A percentile compares a stretch with the other conserved stretches of the same genome.
Conservation (phyloP, 2,797 vertebrate species). For the Melopsittacus undulatus region DNA sequence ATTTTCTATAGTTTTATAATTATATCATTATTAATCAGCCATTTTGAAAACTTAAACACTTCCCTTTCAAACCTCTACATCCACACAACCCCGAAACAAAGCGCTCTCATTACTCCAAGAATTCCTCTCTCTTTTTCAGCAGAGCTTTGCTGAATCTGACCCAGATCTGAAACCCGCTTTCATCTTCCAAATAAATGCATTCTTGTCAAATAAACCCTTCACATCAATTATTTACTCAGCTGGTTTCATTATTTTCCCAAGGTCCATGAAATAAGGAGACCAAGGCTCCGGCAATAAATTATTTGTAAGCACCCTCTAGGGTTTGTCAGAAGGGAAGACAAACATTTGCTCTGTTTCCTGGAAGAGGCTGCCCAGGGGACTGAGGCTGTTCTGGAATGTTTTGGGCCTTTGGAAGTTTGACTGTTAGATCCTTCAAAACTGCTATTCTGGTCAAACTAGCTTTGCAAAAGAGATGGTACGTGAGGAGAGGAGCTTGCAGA, state of each 20-base stretch:
- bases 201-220: slow-evolving; percentile 12
- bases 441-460: background rate
- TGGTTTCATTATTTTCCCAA: slow-evolving; percentile 11
- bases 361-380: background rate
- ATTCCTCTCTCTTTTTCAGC: background rate
- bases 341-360: slow-evolving; percentile 17
- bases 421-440: background rate
- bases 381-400: background rate
- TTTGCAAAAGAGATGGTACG: accelerated
- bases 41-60: background rate
- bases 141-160: slow-evolving; percentile 22
- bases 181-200: background rate
- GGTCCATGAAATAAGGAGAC: background rate
- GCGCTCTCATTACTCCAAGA: background rate
- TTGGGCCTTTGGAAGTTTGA: background rate
- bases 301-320: background rate
- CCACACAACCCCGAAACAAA: background rate
- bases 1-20: background rate
- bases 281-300: background rate
- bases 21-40: background rate
- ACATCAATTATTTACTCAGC: background rate
- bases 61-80: background rate
- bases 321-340: slow-evolving; percentile 5
- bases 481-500: background rate
- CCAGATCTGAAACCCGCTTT: slow-evolving; percentile 22